phyloP scores from a whole-genome alignment of 2,797 vertebrate genomes.

The Chelonia mydas region DNA sequence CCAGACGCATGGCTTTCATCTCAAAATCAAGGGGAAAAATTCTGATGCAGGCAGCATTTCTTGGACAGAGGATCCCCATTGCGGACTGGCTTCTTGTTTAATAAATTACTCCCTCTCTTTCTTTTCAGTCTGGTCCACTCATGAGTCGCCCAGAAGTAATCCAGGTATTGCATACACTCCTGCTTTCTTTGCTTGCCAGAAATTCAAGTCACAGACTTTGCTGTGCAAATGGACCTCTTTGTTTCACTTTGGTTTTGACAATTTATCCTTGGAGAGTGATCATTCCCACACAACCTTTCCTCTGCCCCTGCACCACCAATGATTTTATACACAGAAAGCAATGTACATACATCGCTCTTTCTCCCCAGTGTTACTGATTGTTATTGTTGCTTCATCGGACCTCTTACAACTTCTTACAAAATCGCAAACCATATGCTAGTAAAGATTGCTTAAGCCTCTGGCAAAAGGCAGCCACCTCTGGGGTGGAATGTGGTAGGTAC shows the following conservation, averaged over 20 bases:
- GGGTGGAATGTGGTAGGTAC: not conserved
- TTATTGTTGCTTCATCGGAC: rapidly evolving
- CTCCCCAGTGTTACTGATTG: not conserved
- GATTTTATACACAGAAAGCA: not conserved
- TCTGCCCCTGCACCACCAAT: not conserved
- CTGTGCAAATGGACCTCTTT: not conserved
- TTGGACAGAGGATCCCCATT: not conserved
- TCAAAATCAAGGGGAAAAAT: slow-evolving; percentile 24
- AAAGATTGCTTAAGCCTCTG: not conserved
- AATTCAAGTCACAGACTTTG: not conserved
- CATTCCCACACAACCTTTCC: not conserved
- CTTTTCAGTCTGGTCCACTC: not conserved
- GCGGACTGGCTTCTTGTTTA: slow-evolving; percentile 17
- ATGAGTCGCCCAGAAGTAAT: not conserved
- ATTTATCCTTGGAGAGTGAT: not conserved
- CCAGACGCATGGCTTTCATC: slow-evolving; percentile 16
- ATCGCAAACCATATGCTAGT: not conserved
- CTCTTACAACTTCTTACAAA: not conserved
- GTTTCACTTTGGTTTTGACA: not conserved
- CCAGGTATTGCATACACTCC: not conserved
- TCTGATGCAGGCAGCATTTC: slow-evolving; percentile 41
- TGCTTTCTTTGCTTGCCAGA: not conserved
- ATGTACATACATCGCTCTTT: not conserved
- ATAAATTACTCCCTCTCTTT: not conserved
- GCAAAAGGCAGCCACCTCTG: not conserved